Evolutionary conservation across 2,888 invertebrate species (phyloP).

Genomic region (Spisula solida): DNA sequence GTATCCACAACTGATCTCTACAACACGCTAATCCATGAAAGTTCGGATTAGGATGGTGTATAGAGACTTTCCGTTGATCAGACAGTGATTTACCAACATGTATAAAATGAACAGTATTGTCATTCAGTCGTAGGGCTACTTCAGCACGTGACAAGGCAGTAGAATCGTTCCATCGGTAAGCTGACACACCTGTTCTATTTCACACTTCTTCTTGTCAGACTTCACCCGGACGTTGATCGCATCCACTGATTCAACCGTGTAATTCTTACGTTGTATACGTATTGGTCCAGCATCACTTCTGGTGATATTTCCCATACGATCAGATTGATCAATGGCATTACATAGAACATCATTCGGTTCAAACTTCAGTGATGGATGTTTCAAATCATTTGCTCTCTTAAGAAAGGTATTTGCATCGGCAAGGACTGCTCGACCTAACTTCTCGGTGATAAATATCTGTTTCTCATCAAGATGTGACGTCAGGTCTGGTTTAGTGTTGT

Average conservation of each 20-base stretch:
- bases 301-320: background rate
- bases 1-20: slow-evolving; percentile 4
- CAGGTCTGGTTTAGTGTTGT: background rate
- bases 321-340: background rate
- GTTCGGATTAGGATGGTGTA: background rate
- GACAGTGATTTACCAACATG: background rate
- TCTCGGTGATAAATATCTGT: background rate
- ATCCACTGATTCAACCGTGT: background rate
- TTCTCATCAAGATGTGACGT: background rate
- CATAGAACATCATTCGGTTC: background rate
- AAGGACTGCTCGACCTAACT: background rate
- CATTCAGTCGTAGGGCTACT: slow-evolving; percentile 9
- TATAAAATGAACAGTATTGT: slow-evolving; percentile 21
- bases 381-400: background rate
- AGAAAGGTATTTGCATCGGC: background rate
- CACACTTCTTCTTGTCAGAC: background rate
- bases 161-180: background rate
- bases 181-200: background rate
- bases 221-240: background rate
- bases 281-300: background rate
- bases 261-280: background rate
- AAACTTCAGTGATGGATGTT: background rate
- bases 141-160: background rate
- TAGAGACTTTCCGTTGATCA: background rate
- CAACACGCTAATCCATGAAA: background rate